phyloP scores from a whole-genome alignment of 2,888 invertebrate species.

The Lacanobia wlatinum region DNA sequence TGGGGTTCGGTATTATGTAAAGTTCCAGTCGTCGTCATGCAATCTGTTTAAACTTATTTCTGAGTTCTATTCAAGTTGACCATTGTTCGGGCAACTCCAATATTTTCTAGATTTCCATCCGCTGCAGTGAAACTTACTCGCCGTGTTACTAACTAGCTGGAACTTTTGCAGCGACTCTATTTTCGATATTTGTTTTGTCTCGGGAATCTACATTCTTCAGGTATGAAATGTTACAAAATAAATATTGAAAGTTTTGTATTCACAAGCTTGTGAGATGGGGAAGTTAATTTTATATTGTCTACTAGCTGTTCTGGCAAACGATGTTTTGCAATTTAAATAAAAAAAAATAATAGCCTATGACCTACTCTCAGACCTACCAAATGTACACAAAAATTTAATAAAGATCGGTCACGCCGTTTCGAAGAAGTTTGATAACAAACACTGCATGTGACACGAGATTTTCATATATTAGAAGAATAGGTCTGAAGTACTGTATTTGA shows the following conservation, averaged over 20 bases:
- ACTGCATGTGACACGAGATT: too few relatives aligned
- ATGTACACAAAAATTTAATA: too few relatives aligned
- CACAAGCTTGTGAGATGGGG: too few relatives aligned
- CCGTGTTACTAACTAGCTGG: constrained; percentile 15
- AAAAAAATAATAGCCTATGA: too few relatives aligned
- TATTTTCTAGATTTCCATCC: constrained; percentile 36
- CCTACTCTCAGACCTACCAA: too few relatives aligned
- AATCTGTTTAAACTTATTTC: constrained; percentile 18
- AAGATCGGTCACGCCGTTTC: too few relatives aligned
- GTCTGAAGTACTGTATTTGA: too few relatives aligned
- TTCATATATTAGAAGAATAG: too few relatives aligned
- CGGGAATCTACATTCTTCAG: not conserved
- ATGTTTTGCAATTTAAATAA: too few relatives aligned
- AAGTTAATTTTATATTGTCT: too few relatives aligned
- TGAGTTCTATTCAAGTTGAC: constrained; percentile 21
- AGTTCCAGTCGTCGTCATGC: not conserved
- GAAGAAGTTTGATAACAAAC: too few relatives aligned
- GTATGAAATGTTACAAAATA: not conserved
- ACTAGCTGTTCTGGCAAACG: too few relatives aligned
- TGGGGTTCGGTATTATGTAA: not conserved
- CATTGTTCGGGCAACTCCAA: constrained; percentile 26
- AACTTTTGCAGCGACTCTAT: constrained; percentile 12
- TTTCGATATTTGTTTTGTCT: constrained; percentile 7
- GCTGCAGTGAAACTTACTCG: constrained; percentile 24
- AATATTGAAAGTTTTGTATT: not conserved